Base-by-base conservation (phyloP, 1,140 invertebrate genomes). In the Drosophila parabipectinata region DNA sequence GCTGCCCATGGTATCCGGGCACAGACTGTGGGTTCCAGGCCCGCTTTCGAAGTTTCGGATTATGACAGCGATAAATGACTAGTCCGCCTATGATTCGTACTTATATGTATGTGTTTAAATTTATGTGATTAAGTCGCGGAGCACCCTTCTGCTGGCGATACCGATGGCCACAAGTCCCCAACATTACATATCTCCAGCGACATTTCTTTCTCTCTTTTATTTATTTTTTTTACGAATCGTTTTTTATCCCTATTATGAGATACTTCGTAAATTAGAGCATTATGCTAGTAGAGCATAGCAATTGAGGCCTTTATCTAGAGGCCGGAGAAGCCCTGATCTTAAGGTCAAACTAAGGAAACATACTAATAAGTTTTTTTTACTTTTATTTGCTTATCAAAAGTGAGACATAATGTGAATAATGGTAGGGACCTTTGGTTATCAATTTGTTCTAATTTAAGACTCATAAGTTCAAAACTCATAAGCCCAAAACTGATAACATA, bases 211-310 rank as follows among this genome's bases (percentile, higher is more conserved):
- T 4, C 4, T 44, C 32, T 8, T 28, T 14, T 55, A 37, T 55
- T 60, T 51, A 2, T 26, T 60, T 51, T 10, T 21, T 61, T 56
- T 57, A 56, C 51, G 26, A 41, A 51, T 34, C 12, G 18, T 47
- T 32, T 30, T 61, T 9, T 68, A 68, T 66, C 51, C 24, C 24
- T 12, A 6, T 18, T 30, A 28, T 7, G 26, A 28, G 26, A 28
- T 28, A 28, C n/a, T 21, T 34, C 28, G 12, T 15, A 32, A 66
- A 68, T 10, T 67, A 32, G 63, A 67, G 60, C 63, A 67, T 45
- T 64, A 64, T 67, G 63, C 63, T 64, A 67, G 59, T 67, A 28
- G 60, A 67, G 60, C 60, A 67, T 52, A 37, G 24, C 24, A 47
- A 18, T 21, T 21, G 44, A 18, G 6, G 15, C 14, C 15, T 15